Evolutionary conservation across 2,113 vertebrate species (phyloP), one percentile per base, ranked within the genome.

Genomic region (Oreotrochilus melanogaster): DNA sequence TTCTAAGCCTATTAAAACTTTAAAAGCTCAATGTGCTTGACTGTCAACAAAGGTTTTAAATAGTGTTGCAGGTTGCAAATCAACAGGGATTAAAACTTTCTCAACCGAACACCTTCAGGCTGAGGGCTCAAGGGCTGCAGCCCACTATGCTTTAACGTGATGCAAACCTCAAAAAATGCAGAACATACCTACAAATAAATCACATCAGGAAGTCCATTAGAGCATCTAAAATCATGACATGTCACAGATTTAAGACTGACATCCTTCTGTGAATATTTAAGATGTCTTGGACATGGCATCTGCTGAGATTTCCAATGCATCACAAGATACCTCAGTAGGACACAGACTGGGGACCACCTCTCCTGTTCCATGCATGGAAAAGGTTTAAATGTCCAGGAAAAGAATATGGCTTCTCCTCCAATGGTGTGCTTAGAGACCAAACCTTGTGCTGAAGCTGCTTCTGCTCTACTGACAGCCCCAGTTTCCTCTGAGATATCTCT

Each of bases 1-100:
- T 74, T 91, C 88, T 96, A 96, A 97, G 79, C 88, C 93, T 96
- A 94, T 96, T 97, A 98, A 98, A 97, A 96, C 86, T 91, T 95
- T 95, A 97, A 97, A 95, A 58, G 88, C 84, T 79, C 76, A 66
- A 5, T 58, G 58, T 92, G 85, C 88, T 94, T 96, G 88, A 97
- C 92, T 94, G 78, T 97, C 93, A 93, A 50, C 48, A 79, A 93
- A 92, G 37, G 25, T 28, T 91, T 96, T 79, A 91, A 93, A 79
- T 43, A 70, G 69, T n/a, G 23, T 73, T 91, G 66, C 57, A 64
- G 54, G 71, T 61, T 93, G 65, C 31, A 86, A 88, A 70, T 90
- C 91, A 75, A 65, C 69, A 61, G 88, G 74, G 79, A 86, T 87
- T 71, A 35, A 86, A n/a, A 15, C 23, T 37, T 81, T 47, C 54